Percentiles rank a stretch among this genome's conserved stretches.
Evolutionary conservation across 2,797 vertebrate species (phyloP).

Genomic region (Fringilla coelebs): DNA sequence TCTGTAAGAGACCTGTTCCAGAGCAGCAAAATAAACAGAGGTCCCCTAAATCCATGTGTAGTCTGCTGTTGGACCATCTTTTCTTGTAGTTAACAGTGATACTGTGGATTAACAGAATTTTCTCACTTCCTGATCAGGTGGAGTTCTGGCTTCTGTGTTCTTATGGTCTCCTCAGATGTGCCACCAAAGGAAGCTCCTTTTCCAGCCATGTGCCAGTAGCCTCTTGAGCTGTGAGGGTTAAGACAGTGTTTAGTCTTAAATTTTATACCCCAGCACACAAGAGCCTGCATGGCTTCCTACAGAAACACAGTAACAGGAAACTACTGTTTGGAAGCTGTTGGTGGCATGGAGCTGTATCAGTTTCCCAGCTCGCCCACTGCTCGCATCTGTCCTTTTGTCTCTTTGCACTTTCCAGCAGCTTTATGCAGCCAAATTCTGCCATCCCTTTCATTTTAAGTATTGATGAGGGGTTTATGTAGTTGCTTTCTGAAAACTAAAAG

Average conservation of each 20-base stretch:
- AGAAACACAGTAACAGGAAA: not conserved
- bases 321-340: not conserved
- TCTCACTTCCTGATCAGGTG: not conserved
- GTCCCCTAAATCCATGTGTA: not conserved
- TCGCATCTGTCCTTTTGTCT: slow-evolving; percentile 16
- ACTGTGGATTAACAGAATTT: not conserved
- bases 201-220: not conserved
- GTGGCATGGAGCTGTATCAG: not conserved
- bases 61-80: not conserved
- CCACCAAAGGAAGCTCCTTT: not conserved
- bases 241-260: not conserved
- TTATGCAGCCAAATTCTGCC: not conserved
- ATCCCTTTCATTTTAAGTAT: not conserved
- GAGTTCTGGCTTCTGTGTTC: not conserved
- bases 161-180: rapidly evolving
- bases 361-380: not conserved
- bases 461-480: not conserved
- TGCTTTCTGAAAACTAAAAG: not conserved
- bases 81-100: not conserved
- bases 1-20: not conserved
- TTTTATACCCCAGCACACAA: not conserved
- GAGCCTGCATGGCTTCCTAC: not conserved
- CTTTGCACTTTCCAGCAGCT: not conserved
- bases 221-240: not conserved
- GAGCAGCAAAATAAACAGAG: not conserved